Percentiles rank a stretch among this genome's conserved stretches.
These are phyloP conservation scores for Apotomis betuletana DNA, from an alignment of 2,888 invertebrate genomes.

Conservation along the genomic window DNA sequence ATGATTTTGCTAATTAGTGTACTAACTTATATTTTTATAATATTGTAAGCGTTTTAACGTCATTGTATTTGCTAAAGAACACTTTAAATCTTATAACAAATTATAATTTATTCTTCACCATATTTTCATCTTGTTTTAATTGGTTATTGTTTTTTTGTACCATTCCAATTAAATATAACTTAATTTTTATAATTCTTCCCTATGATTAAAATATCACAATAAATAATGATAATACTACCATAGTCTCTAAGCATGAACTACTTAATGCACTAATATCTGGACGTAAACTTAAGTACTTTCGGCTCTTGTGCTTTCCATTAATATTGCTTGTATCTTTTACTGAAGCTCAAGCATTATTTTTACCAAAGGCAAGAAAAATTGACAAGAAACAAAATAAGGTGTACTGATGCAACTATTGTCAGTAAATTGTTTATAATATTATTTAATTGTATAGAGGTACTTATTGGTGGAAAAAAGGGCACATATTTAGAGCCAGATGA, in stretches of 20 bases:
- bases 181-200: constrained; percentile 15
- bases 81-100: constrained; percentile 22
- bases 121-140: constrained; percentile 9
- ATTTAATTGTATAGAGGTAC: constrained; percentile 17
- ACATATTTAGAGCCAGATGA: constrained; percentile 30
- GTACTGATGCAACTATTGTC: constrained; percentile 14
- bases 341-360: not conserved
- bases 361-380: constrained; percentile 3
- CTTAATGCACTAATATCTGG: constrained; percentile 46
- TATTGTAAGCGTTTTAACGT: constrained; percentile 29
- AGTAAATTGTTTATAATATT: not conserved
- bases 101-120: constrained; percentile 14
- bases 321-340: not conserved
- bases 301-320: constrained; percentile 10
- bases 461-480: not conserved
- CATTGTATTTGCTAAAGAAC: constrained; percentile 26
- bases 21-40: constrained; percentile 7
- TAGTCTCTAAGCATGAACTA: constrained; percentile 42
- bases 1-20: constrained; percentile 12
- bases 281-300: constrained; percentile 43
- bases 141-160: constrained; percentile 32
- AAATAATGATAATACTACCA: constrained; percentile 40
- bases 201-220: constrained; percentile 39
- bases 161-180: constrained; percentile 26
- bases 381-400: not conserved